phyloP scores from a whole-genome alignment of 2,797 vertebrate species.

The Propithecus perrieri region DNA sequence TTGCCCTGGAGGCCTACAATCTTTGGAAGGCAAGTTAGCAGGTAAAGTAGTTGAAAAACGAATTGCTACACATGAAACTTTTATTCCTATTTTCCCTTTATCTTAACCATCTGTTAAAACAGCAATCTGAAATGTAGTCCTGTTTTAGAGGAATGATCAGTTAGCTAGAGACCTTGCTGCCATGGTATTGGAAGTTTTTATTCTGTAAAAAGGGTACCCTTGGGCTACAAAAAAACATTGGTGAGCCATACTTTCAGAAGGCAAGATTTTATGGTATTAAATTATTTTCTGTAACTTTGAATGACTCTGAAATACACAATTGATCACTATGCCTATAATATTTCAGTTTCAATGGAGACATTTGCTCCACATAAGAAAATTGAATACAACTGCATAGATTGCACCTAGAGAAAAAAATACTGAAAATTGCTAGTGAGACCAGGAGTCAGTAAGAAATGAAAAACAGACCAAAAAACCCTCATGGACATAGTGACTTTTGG shows the following conservation, averaged over 20 bases:
- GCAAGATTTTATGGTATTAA: conserved; percentile 62
- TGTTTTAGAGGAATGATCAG: conserved; percentile 51
- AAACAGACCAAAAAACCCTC: neutral
- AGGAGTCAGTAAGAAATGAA: neutral
- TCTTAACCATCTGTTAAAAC: conserved; percentile 67
- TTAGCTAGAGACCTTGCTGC: conserved; percentile 42
- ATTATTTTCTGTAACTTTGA: conserved; percentile 70
- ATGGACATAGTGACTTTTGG: neutral
- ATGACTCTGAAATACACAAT: conserved; percentile 62
- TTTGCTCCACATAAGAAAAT: conserved; percentile 57
- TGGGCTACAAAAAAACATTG: conserved; percentile 41
- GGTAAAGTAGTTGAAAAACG: conserved; percentile 55
- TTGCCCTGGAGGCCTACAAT: conserved; percentile 33
- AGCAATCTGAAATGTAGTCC: conserved; percentile 58
- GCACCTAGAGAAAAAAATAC: conserved; percentile 36
- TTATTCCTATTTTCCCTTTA: conserved; percentile 57
- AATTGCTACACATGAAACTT: conserved; percentile 59
- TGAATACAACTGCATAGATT: conserved; percentile 30
- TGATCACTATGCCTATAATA: conserved; percentile 24
- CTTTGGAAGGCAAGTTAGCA: conserved; percentile 47
- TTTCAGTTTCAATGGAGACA: conserved; percentile 31
- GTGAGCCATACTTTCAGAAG: conserved; percentile 45
- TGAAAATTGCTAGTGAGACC: conserved; percentile 13
- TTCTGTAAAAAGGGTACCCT: conserved; percentile 42
- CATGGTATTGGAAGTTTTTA: conserved; percentile 26